These are phyloP conservation scores for Nyctereutes procyonoides DNA, from an alignment of 2,113 vertebrate genomes.

Conservation along the genomic window DNA sequence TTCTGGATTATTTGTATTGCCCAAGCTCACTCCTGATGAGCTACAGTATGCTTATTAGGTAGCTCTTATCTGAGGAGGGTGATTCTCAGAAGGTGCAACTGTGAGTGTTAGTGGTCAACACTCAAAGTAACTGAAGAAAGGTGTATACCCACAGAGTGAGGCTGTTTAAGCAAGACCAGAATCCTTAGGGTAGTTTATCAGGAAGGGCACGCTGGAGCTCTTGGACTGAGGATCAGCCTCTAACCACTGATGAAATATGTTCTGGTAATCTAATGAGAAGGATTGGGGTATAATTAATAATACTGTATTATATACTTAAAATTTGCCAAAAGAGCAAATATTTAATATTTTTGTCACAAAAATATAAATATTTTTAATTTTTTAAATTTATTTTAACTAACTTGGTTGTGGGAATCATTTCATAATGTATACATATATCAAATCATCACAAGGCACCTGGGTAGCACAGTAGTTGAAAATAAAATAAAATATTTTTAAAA, in stretches of 20 bases:
- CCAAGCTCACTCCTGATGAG: background rate
- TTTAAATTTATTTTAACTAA: background rate
- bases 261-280: background rate
- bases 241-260: background rate
- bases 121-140: background rate
- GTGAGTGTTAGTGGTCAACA: background rate
- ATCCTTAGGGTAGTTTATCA: background rate
- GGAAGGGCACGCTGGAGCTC: background rate
- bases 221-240: background rate
- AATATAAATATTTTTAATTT: background rate
- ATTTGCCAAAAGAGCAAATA: background rate
- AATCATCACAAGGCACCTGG: background rate
- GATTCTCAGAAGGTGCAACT: background rate
- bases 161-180: background rate
- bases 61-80: background rate
- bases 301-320: background rate
- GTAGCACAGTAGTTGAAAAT: too few species aligned
- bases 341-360: background rate
- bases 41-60: background rate
- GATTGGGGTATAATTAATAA: background rate
- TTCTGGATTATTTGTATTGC: background rate
- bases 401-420: background rate
- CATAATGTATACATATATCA: background rate
- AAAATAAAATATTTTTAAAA: background rate
- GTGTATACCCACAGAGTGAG: background rate